Base-by-base conservation (phyloP, 1,140 invertebrate genomes). In the Heliconius congener region DNA sequence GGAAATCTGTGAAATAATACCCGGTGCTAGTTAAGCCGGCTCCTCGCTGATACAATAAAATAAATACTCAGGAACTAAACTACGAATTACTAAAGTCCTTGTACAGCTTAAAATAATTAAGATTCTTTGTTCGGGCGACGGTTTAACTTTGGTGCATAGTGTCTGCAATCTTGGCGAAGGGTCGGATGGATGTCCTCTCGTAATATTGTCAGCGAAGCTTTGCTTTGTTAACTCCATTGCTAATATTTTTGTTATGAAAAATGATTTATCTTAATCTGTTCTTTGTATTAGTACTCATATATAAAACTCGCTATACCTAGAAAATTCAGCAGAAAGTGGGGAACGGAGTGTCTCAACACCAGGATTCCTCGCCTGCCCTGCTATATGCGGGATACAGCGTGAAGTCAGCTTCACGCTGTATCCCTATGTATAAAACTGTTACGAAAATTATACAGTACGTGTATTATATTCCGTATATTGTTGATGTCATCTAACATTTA, bases 101-200 rank as follows among this genome's bases (percentile, higher is more conserved):
- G 84, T 88, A 89, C 81, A 85, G 88, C 87, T 91, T 91, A 88
- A 93, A 94, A 91, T 91, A 93, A 93, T 94, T 94, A 92, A 91
- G 88, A 90, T 88, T 92, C 91, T 92, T 94, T 92, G 90, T 92
- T 79, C 82, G 85, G 85, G 82, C 83, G 81, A 83, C 76, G 83
- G 79, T 86, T 86, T 82, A 82, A 82, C 82, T 82, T 84, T 78
- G 80, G 78, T 84, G 80, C 82, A 83, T 81, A 82, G 80, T 80
- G 82, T 82, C 79, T 85, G 83, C 82, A 82, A 80, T 82, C 79
- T 83, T 82, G 78, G 80, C 82, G 82, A 77, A 78, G 76, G 79
- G 76, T 76, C 71, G 73, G 78, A 83, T 83, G 74, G 82, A 79
- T 82, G 82, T 81, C 75, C 78, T 83, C 79, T 82, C 77, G 79